A percentile compares a stretch with the other conserved stretches of the same genome.
Conservation (phyloP, 2,113 vertebrate genomes). For the Dipodomys spectabilis region DNA sequence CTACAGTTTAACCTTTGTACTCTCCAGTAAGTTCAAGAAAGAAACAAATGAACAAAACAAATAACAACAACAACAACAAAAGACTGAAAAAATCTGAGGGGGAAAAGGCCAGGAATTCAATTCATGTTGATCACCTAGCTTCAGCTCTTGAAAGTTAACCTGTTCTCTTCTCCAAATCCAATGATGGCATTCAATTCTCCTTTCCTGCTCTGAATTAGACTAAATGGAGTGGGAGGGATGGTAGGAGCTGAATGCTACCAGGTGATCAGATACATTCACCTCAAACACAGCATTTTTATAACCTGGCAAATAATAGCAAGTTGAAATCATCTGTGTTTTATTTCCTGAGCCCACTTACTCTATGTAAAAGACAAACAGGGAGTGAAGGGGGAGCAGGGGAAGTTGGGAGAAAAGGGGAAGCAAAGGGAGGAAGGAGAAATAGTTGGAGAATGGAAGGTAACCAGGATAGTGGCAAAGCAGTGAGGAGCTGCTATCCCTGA, state of each 20-base stretch:
- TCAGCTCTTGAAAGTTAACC: not conserved
- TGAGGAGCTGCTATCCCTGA: not conserved
- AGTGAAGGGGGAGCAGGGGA: accelerated
- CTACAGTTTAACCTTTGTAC: not conserved
- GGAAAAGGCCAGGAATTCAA: not conserved
- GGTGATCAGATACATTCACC: not conserved
- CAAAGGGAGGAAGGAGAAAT: accelerated
- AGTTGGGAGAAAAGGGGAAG: accelerated
- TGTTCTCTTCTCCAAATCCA: not conserved
- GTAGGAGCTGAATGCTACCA: not conserved
- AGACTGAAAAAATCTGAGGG: not conserved
- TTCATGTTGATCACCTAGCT: not conserved
- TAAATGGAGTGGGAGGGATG: not conserved
- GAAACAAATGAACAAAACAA: too few relatives aligned
- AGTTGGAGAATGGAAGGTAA: too few relatives aligned
- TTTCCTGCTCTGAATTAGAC: not conserved
- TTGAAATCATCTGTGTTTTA: slow-evolving; percentile 36
- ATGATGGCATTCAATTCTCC: not conserved
- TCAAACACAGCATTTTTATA: not conserved
- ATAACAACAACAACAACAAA: not conserved
- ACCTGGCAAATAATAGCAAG: not conserved
- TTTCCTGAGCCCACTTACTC: not conserved
- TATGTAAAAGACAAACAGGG: too few relatives aligned
- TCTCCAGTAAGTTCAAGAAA: not conserved
- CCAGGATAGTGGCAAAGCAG: not conserved